These are phyloP conservation scores for Haliclona indistincta DNA, from an alignment of 37 sponge, comb jelly and placozoan genomes.

Conservation along the genomic window DNA sequence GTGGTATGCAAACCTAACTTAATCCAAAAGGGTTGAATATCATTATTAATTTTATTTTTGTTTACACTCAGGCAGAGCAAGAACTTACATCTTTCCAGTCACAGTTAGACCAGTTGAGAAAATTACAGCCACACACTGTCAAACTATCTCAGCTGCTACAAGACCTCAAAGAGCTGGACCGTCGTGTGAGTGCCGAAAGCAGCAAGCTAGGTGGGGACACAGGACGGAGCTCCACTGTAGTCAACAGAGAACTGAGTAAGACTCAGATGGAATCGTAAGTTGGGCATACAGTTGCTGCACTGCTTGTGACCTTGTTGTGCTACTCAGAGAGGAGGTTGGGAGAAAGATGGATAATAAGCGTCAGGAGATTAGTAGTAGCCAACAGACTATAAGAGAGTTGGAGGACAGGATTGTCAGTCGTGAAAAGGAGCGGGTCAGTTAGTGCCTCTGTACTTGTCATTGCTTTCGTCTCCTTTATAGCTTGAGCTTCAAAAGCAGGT, in stretches of 20 bases:
- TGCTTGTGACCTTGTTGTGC: background rate
- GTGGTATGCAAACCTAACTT: background rate
- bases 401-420: conserved; percentile 46
- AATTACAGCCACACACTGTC: conserved; percentile 37
- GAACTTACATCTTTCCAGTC: conserved; percentile 5
- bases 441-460: background rate
- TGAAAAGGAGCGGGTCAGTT: conserved; percentile 57
- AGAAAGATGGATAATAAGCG: conserved; percentile 60
- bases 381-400: conserved; percentile 35
- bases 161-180: conserved; percentile 50
- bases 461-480: conserved; percentile 16
- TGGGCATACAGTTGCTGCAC: background rate
- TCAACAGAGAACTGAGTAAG: conserved; percentile 61
- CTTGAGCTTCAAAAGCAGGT: conserved; percentile 56
- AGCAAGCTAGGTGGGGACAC: conserved; percentile 37
- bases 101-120: conserved; percentile 37
- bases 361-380: conserved; percentile 41
- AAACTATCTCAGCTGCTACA: conserved; percentile 28
- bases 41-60: background rate
- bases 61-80: conserved; percentile 3
- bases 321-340: conserved; percentile 53
- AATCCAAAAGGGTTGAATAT: background rate
- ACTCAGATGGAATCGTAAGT: conserved; percentile 50
- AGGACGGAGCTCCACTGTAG: conserved; percentile 47
- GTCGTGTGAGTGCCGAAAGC: conserved; percentile 43